Evolutionary conservation across 2,113 vertebrate species (phyloP), one percentile per base, ranked within the genome.

Genomic region (Triplophysa rosa): DNA sequence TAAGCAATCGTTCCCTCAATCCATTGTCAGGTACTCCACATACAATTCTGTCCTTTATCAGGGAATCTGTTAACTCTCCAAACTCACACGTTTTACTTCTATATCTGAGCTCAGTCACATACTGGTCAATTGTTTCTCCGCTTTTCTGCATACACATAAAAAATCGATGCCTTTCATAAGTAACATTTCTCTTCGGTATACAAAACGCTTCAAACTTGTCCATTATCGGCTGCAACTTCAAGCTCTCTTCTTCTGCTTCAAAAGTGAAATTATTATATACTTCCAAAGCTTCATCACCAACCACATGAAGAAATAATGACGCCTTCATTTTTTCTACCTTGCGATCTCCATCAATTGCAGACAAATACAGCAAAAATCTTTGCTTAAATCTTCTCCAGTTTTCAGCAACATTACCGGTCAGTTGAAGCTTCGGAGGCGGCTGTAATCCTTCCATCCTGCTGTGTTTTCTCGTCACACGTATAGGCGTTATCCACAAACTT

Each of bases 361-460:
- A 24, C 8, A 49, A 10, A 49, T 68, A 47, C 1, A 49, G 23
- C 12, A 26, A 6, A 62, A 70, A 62, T 24, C 37, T 1, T 70
- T 70, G 54, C 42, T 33, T 69, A 45, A 79, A 70, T 70, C 24
- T 1, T 79, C 67, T 70, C 77, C 77, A 79, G n/a, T 70, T 79
- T 45, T 79, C 67, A 61, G 77, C 65, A 40, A 70, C 54, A 42
- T 69, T 70, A 29, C 77, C 56, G 4, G 70, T 67, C 79, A 75
- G 64, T 79, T 84, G 80, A 67, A 81, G 83, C 79, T 80, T 75
- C 72, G 59, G 26, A 33, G 85, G 66, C 82, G 64, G 67, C 79
- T 23, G 70, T 56, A 61, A 75, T 72, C 65, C 79, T 79, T 79
- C 76, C 63, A 63, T 69, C 12, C 24, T 16, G 3, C 61, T 14